Conservation (phyloP, 2,888 invertebrate species). For the Crepidodera aurea region DNA sequence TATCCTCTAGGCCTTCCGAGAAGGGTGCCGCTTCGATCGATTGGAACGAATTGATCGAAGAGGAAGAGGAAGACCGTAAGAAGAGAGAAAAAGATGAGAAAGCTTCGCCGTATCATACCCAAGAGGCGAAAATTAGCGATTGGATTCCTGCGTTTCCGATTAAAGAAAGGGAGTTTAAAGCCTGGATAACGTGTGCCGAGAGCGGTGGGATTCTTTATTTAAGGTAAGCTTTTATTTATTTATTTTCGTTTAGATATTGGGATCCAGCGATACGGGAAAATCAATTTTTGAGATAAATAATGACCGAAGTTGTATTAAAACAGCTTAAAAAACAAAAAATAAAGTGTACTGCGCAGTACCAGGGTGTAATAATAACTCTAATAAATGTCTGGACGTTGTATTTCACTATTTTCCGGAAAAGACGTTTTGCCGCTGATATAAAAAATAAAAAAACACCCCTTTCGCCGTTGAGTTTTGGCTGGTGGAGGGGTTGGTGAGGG, state of each 20-base stretch:
- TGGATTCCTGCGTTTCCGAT: slow-evolving; percentile 71
- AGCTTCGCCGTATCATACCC: slow-evolving; percentile 62
- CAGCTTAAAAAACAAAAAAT: too few relatives aligned
- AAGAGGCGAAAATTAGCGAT: slow-evolving; percentile 54
- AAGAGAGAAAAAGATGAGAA: not conserved
- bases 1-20: not conserved
- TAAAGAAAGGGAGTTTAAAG: slow-evolving; percentile 65
- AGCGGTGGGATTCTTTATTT: slow-evolving; percentile 61
- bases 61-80: slow-evolving; percentile 15
- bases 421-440: too few relatives aligned
- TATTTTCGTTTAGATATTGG: not conserved
- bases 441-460: too few relatives aligned
- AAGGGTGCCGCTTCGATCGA: not conserved
- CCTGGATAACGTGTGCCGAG: slow-evolving; percentile 71
- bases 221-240: slow-evolving; percentile 12
- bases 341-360: too few relatives aligned
- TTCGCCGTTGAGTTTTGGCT: too few relatives aligned
- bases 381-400: too few relatives aligned
- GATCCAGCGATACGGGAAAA: too few relatives aligned
- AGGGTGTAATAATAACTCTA: too few relatives aligned
- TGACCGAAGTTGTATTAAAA: too few relatives aligned
- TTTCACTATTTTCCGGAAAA: too few relatives aligned
- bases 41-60: slow-evolving; percentile 33
- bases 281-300: too few relatives aligned
- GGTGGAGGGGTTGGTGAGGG: too few relatives aligned